Evolutionary conservation across 2,888 invertebrate genomes (phyloP).

Genomic region (Callyntrura sp.): DNA sequence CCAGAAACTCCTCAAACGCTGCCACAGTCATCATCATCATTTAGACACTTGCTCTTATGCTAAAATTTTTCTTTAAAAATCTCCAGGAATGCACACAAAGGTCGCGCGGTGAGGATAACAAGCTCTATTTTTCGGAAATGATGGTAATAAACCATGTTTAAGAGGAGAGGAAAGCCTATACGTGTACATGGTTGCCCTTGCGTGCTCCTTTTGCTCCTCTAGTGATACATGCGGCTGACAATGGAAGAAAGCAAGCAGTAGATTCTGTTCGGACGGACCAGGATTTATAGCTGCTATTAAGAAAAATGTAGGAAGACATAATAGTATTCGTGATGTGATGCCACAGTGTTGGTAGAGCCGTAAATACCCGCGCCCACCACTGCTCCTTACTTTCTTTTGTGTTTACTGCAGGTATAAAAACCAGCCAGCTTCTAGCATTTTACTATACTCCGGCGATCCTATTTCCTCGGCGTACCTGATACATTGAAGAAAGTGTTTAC

Average conservation of each 20-base stretch:
- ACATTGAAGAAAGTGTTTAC: background rate
- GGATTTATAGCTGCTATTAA: constrained; percentile 79
- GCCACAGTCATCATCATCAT: too few relatives aligned
- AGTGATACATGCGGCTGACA: constrained; percentile 31
- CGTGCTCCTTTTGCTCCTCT: too few relatives aligned
- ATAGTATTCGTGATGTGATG: constrained; percentile 68
- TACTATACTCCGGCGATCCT: background rate
- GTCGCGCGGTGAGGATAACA: constrained; percentile 63
- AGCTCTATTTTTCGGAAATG: constrained; percentile 70
- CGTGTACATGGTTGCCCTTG: background rate
- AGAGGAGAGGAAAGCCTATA: constrained; percentile 38
- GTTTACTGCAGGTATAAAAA: constrained; percentile 37
- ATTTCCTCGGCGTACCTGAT: too few relatives aligned
- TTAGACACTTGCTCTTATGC: too few relatives aligned
- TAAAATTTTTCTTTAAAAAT: too few relatives aligned
- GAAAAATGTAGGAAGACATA: constrained; percentile 73
- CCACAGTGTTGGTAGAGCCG: constrained; percentile 36
- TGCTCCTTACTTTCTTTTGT: constrained; percentile 4
- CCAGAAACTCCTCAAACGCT: too few relatives aligned
- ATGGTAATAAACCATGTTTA: constrained; percentile 74
- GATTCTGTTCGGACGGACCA: constrained; percentile 74
- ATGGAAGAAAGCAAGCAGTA: constrained; percentile 66
- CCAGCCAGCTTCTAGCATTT: too few relatives aligned
- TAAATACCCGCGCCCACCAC: constrained; percentile 6
- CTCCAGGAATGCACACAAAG: constrained; percentile 28